Evolutionary conservation across 2,113 vertebrate species (phyloP), one percentile per base, ranked within the genome.

Genomic region (Eublepharis macularius): DNA sequence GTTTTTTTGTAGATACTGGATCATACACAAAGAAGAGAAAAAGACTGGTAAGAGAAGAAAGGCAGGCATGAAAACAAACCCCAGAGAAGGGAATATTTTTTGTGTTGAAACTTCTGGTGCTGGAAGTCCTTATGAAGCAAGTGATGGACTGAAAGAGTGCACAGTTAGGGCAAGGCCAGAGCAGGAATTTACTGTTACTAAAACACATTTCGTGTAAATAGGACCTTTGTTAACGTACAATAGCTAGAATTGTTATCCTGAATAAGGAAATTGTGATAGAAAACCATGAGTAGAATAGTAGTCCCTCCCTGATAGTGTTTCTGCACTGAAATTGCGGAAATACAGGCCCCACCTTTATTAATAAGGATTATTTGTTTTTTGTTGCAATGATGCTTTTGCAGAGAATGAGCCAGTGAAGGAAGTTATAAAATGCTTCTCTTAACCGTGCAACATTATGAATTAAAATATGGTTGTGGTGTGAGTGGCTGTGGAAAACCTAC

Each of bases 251-350:
- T 26, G 81, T 68, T 51, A 34, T 4, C 19, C 21, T 82, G 17
- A 76, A 29, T 65, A 57, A 49, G 26, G n/a, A 45, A 68, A 76
- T 26, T 2, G 45, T 54, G 19, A 21, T 32, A 57, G n/a, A 1
- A 60, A 54, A 72, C 63, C 2, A 24, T 86, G 36, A 36, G 36
- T 36, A 41, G 72, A 88, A 89, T 54, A 68, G 72, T 91, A 91
- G 54, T 77, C 32, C 75, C 82, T 77, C 32, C 75, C 82, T 36
- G 60, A 34, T 76, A 54, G 47, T 79, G 41, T 63, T 57, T 83
- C 24, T 80, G 43, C 39, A 79, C 4, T 41, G 68, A 77, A 17
- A 85, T 19, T 4, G 36, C 81, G 75, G 3, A 13, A 29, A 65
- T 82, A 43, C 43, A 49, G 74, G 17, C 17, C 32, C 41, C n/a